These are phyloP conservation scores for Drosophila navojoa DNA, from an alignment of 1,140 invertebrate genomes.

Conservation along the genomic window DNA sequence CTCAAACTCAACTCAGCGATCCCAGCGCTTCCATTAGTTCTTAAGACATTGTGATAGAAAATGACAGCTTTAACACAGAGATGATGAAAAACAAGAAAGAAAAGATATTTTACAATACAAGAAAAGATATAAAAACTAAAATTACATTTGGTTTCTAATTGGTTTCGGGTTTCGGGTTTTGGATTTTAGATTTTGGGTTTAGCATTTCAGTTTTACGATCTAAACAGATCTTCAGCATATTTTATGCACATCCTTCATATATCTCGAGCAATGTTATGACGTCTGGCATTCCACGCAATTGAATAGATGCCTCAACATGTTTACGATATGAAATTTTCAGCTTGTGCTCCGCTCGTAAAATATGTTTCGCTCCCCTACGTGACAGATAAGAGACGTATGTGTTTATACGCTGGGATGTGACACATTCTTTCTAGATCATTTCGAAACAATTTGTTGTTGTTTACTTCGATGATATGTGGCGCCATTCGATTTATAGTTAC, in stretches of 20 bases:
- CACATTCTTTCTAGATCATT: constrained; percentile 27
- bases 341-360: constrained; percentile 36
- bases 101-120: constrained; percentile 56
- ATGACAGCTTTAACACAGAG: constrained; percentile 67
- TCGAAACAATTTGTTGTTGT: background rate
- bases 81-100: constrained; percentile 41
- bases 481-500: constrained; percentile 1
- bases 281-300: constrained; percentile 25
- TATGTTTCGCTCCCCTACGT: constrained; percentile 33
- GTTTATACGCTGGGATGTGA: constrained; percentile 19
- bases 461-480: constrained; percentile 6
- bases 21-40: constrained; percentile 73
- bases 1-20: constrained; percentile 68
- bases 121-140: constrained; percentile 48
- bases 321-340: constrained; percentile 24
- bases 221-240: constrained; percentile 4
- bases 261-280: constrained; percentile 24
- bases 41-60: constrained; percentile 78
- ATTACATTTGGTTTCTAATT: constrained; percentile 55
- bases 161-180: constrained; percentile 25
- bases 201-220: constrained; percentile 25
- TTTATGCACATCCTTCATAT: constrained; percentile 1
- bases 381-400: constrained; percentile 40
- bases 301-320: constrained; percentile 36
- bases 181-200: constrained; percentile 17